Evolutionary conservation across 2,797 vertebrate species (phyloP), one percentile per base, ranked within the genome.

Genomic region (Phylloscopus collybita): DNA sequence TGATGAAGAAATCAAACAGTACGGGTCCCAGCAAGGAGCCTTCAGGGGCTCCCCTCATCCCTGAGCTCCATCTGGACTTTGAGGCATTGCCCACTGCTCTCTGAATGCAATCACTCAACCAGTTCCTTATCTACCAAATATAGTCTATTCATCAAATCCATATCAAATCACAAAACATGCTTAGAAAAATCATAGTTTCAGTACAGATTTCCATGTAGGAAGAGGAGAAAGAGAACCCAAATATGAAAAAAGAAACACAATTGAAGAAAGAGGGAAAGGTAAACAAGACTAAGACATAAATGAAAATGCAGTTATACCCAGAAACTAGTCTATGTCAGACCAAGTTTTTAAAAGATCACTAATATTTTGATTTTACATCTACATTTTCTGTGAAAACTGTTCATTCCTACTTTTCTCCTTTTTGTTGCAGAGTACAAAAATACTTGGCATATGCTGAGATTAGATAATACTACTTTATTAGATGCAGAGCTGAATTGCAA

Each of bases 141-240:
- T 2, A 15, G 13, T 38, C 21, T 26, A 17, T 25, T 73, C 3
- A 32, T 53, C 6, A 65, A 59, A 75, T 49, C 17, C 32, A 11
- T 38, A 13, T 34, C 69, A 60, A 54, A 65, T 42, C 32, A 60
- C 29, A 18, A 42, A 65, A 56, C 6, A 16, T 5, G 30, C n/a
- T 91, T 54, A 74, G 57, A 87, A 87, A 69, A 61, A 80, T 57
- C 49, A 32, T 44, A 7, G 26, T 78, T 94, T 74, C 86, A 81
- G 30, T 40, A 61, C 26, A 54, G 26, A 12, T 7, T 79, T 94
- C 26, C 62, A 34, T 72, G 30, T 36, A 53, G 44, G 50, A 79
- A 93, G 36, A 61, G 71, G 34, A 74, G 40, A 83, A 86, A 60
- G 64, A 47, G 27, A 82, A 83, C 42, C 13, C 36, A 82, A 56